phyloP scores from a whole-genome alignment of 2,888 invertebrate species.

The Sabatieria punctata region DNA sequence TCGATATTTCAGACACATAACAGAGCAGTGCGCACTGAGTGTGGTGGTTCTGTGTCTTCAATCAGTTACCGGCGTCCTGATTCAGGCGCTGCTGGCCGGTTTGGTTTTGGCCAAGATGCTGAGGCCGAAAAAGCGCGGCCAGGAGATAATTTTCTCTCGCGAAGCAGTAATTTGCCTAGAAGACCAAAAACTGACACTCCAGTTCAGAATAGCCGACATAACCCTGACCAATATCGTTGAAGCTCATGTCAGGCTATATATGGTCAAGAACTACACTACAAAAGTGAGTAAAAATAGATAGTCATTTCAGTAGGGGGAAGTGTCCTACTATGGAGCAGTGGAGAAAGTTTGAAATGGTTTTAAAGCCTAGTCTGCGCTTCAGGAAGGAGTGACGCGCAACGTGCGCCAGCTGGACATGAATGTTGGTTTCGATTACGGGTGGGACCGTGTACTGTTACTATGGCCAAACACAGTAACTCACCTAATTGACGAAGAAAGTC shows the following conservation, averaged over 20 bases:
- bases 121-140: conserved; percentile 1
- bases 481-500: conserved; percentile 1
- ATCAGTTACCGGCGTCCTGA: not conserved
- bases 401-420: not conserved
- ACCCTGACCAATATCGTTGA: not conserved
- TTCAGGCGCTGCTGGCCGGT: conserved; percentile 2
- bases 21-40: not conserved
- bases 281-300: too few species aligned
- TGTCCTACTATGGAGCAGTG: too few species aligned
- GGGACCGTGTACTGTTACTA: conserved; percentile 1
- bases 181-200: not conserved
- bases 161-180: not conserved
- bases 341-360: too few species aligned
- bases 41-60: conserved; percentile 1
- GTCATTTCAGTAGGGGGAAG: too few species aligned
- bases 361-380: too few species aligned
- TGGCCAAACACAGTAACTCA: conserved; percentile 1
- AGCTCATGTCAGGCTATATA: not conserved
- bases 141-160: conserved; percentile 4
- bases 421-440: conserved; percentile 4
- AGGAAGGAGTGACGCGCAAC: not conserved
- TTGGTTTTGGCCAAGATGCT: conserved; percentile 4
- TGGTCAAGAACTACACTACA: not conserved
- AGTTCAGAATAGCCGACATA: conserved; percentile 5
- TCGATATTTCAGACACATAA: conserved; percentile 2